A percentile compares a stretch with the other conserved stretches of the same genome.
These are phyloP conservation scores for Apoderus coryli DNA, from an alignment of 2,888 invertebrate genomes.

Conservation along the genomic window DNA sequence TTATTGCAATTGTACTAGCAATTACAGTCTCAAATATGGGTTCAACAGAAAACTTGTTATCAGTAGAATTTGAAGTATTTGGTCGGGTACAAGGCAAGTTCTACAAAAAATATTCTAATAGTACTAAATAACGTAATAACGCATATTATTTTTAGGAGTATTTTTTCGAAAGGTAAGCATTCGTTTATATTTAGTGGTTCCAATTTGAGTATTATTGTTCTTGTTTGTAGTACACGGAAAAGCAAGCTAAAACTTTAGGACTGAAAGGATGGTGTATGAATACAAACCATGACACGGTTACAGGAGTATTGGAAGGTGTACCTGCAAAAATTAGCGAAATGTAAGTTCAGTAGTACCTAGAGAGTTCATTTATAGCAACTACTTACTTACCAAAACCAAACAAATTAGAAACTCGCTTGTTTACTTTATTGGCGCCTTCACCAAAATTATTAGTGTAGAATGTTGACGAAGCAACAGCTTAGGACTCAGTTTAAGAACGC, in stretches of 20 bases:
- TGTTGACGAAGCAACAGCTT: too few species aligned
- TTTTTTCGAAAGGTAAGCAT: constrained; percentile 44
- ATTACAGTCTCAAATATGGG: too few species aligned
- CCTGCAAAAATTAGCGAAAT: constrained; percentile 42
- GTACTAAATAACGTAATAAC: constrained; percentile 4
- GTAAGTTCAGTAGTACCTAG: constrained; percentile 32
- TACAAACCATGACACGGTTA: constrained; percentile 49
- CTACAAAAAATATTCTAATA: constrained; percentile 5
- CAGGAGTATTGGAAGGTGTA: constrained; percentile 51
- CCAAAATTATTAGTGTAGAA: too few species aligned
- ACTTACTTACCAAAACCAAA: too few species aligned
- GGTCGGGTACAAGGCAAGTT: constrained; percentile 44
- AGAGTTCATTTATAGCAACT: too few species aligned
- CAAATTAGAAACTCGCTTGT: too few species aligned
- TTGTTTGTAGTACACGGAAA: constrained; percentile 44
- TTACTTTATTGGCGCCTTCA: too few species aligned
- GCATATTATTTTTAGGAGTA: constrained; percentile 32
- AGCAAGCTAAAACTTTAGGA: constrained; percentile 45
- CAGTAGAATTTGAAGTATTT: constrained; percentile 43
- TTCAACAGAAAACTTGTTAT: constrained; percentile 19
- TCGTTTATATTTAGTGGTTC: constrained; percentile 1
- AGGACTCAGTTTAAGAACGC: too few species aligned
- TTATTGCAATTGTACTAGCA: too few species aligned
- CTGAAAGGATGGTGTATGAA: constrained; percentile 63
- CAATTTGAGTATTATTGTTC: too few species aligned